phyloP scores from a whole-genome alignment of 2,113 vertebrate genomes.

The Cephalopterus ornatus region DNA sequence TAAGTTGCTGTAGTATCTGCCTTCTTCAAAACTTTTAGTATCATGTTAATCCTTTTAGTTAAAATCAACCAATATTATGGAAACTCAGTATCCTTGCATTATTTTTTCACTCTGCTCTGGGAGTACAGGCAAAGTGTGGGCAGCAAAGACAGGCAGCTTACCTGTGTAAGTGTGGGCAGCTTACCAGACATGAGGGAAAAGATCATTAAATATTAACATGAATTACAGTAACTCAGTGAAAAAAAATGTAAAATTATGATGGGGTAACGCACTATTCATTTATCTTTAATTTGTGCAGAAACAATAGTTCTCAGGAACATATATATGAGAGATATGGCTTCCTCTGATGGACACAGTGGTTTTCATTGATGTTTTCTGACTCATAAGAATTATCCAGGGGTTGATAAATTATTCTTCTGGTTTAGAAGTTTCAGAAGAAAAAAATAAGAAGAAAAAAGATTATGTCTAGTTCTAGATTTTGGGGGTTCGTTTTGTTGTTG shows the following conservation, averaged over 20 bases:
- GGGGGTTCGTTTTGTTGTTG: background rate
- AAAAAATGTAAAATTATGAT: background rate
- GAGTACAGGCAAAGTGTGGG: background rate
- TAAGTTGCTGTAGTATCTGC: background rate
- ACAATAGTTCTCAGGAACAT: background rate
- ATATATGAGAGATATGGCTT: background rate
- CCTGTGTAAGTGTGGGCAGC: background rate
- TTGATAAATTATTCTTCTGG: background rate
- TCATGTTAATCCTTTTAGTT: background rate
- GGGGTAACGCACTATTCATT: background rate
- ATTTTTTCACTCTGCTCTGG: background rate
- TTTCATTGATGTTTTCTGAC: background rate
- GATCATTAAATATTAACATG: background rate
- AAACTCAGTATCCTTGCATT: background rate
- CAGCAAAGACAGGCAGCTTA: background rate
- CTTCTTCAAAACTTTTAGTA: background rate
- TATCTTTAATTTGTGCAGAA: background rate
- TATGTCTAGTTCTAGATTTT: background rate
- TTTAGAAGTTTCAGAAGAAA: background rate
- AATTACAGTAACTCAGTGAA: background rate
- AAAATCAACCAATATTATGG: background rate
- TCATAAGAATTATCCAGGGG: background rate
- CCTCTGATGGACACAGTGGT: background rate
- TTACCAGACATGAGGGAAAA: background rate
- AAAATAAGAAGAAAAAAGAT: fast-evolving